Evolutionary conservation across 1,140 invertebrate genomes (phyloP), one percentile per base, ranked within the genome.

Genomic region (Saxidomus purpurata): DNA sequence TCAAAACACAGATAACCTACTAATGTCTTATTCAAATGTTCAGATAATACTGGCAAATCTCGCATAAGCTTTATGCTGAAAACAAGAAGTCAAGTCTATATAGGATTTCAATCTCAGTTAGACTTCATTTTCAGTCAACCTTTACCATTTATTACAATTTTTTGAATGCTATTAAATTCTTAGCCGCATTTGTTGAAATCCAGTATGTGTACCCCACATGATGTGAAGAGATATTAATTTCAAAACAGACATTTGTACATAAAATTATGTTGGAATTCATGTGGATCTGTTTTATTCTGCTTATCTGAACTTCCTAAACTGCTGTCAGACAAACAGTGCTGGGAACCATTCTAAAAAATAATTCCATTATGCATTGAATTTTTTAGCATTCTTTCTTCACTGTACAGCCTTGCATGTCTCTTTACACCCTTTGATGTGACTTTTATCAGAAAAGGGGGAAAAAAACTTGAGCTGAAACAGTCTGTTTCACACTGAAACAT

Each of bases 211-310:
- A 79, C 74, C 74, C 47, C 74, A 79, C 74, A 79, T 79, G 74
- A 79, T 47, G 74, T 28, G 74, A 47, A 43, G 34, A 22, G 67
- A 38, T 71, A 71, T 71, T 71, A 71, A 71, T 71, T 71, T 71
- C 67, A 1, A 38, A 71, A 71, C 67, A 71, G 67, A 71, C 67
- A 71, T 71, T 71, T 71, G 67, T 71, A 71, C 67, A 71, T 71
- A 71, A 71, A 71, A 71, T 40, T 71, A 71, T 71, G 67, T 71
- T 38, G 36, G 67, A 71, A 38, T 71, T 71, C 67, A 71, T 71
- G 67, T 38, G 67, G 34, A 28, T 71, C 67, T 71, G 67, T 71
- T 71, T 71, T 71, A 38, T 71, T 38, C 34, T 19, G 15, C 67
- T 71, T 71, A 71, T 71, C 67, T 15, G 4, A 71, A 38, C 67